Percentiles rank a stretch among this genome's conserved stretches.
phyloP scores from a whole-genome alignment of 2,113 vertebrate genomes.

The Dasyornis broadbenti region DNA sequence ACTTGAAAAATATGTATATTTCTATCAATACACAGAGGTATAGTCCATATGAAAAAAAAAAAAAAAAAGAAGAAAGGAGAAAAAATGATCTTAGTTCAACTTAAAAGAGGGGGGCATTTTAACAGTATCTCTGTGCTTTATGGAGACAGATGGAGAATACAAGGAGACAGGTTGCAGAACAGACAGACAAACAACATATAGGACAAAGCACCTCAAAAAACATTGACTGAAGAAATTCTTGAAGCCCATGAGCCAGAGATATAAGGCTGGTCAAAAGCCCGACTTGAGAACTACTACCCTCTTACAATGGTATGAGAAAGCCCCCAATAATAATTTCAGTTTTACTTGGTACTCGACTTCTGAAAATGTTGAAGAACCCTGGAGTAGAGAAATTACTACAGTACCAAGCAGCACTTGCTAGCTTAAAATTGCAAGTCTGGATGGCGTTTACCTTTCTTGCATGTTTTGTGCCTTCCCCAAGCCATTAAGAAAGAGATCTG shows the following conservation, averaged over 20 bases:
- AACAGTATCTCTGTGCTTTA: constrained; percentile 66
- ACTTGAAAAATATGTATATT: constrained; percentile 53
- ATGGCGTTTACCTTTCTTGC: constrained; percentile 84
- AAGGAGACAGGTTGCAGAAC: constrained; percentile 67
- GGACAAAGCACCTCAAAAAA: constrained; percentile 72
- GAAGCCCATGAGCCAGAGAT: constrained; percentile 55
- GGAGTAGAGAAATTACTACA: constrained; percentile 51
- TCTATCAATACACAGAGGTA: constrained; percentile 1
- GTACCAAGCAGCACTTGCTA: constrained; percentile 73
- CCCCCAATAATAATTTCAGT: constrained; percentile 26
- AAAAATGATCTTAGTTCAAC: constrained; percentile 49
- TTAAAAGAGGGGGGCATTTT: constrained; percentile 55
- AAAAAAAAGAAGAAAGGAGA: constrained; percentile 28
- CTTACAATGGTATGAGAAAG: constrained; percentile 29
- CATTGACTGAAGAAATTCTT: constrained; percentile 51
- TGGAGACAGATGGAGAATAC: constrained; percentile 72
- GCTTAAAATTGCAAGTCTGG: constrained; percentile 76
- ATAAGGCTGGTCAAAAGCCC: constrained; percentile 71
- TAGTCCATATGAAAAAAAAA: constrained; percentile 25
- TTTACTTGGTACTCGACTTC: constrained; percentile 62
- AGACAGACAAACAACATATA: constrained; percentile 71
- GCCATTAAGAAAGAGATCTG: constrained; percentile 91
- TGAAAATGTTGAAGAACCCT: constrained; percentile 71
- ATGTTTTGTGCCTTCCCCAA: constrained; percentile 81
- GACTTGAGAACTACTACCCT: constrained; percentile 21